Evolutionary conservation across 1,140 invertebrate species (phyloP), one percentile per base, ranked within the genome.

Genomic region (Drosophila varians): DNA sequence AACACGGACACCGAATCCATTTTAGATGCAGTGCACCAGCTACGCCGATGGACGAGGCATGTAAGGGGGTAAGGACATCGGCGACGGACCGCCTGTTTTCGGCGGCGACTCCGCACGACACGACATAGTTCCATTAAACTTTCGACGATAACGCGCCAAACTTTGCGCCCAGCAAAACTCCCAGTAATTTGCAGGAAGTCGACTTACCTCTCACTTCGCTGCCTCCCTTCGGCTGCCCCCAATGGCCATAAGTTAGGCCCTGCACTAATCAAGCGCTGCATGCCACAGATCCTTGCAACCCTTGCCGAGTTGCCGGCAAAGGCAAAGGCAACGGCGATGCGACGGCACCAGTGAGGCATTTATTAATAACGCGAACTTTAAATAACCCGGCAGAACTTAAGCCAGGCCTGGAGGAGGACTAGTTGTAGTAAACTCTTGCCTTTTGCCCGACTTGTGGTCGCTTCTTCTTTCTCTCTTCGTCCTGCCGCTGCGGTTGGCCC

Each of bases 111-210:
- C 36, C 45, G 42, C 76, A 74, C 77, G 77, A 60, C 77, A 80
- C 77, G 77, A 80, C 77, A 80, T 80, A 80, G 77, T 80, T 80
- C 60, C 66, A 80, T 80, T 80, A 80, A 75, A 80, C 77, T 80
- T 77, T 75, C 47, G 65, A 80, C 77, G 77, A 80, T 80, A 79
- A 80, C 77, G 77, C 66, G 77, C 65, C 55, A 80, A 80, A 80
- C 55, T 80, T 80, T 80, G 70, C 70, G 64, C 76, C 69, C 62
- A 54, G 62, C 69, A 66, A 66, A 62, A 77, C 70, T 70, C 57
- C 56, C 58, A 48, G 77, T 78, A 80, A 80, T 80, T 80, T 80
- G 55, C 77, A 75, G 65, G 68, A 73, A 73, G 69, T 14, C 69
- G 18, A 18, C 46, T 6, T 18, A 12, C 49, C 36, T 26, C n/a